Conservation (phyloP, 2,888 invertebrate species). For the Tipula confusa region DNA sequence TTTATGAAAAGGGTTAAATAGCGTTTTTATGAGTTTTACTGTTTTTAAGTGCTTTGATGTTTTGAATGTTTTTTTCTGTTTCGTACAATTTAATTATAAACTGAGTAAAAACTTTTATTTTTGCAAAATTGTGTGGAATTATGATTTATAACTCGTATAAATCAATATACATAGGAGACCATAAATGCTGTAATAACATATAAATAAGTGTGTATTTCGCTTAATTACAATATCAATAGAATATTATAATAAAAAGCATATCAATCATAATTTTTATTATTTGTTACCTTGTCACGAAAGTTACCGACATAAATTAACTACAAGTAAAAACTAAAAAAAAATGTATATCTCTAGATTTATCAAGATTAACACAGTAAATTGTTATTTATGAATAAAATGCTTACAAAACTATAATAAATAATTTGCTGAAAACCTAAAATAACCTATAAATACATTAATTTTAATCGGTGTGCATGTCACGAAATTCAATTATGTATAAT, state of each 20-base stretch:
- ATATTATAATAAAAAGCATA: neutral
- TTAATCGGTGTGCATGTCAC: conserved; percentile 1
- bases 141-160: neutral
- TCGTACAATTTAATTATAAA: neutral
- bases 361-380: neutral
- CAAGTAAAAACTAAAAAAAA: neutral
- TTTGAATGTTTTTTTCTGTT: neutral
- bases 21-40: neutral
- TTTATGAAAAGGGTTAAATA: neutral
- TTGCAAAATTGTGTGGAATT: neutral
- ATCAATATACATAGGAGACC: too few relatives aligned
- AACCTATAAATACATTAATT: conserved; percentile 25
- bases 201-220: neutral
- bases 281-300: neutral
- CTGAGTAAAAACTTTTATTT: neutral
- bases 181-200: neutral
- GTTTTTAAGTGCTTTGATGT: neutral
- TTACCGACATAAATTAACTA: neutral
- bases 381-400: neutral
- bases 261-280: neutral
- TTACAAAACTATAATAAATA: neutral
- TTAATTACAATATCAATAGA: neutral
- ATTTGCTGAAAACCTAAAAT: conserved; percentile 12
- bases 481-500: conserved; percentile 4
- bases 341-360: neutral